Conservation (phyloP, 1,140 invertebrate genomes). For the Lepidurus apus region DNA sequence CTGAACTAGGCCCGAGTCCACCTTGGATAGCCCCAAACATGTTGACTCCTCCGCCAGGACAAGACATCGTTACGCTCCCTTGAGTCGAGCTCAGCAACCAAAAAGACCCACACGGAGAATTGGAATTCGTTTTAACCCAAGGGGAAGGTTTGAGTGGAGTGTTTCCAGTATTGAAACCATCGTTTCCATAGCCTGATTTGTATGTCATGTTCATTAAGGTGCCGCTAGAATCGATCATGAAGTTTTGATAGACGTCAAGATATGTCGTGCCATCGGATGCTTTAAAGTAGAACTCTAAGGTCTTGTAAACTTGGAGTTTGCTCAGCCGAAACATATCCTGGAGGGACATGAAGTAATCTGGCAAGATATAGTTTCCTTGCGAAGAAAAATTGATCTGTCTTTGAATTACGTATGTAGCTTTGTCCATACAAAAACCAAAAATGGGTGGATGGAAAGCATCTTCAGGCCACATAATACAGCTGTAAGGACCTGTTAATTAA, state of each 20-base stretch:
- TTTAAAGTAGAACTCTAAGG: background rate
- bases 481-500: background rate
- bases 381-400: background rate
- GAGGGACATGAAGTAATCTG: background rate
- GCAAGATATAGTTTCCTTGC: background rate
- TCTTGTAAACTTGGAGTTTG: background rate
- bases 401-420: background rate
- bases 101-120: background rate
- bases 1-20: background rate
- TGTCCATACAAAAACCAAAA: background rate
- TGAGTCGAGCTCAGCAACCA: background rate
- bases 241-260: background rate
- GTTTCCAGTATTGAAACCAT: background rate
- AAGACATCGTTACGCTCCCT: background rate
- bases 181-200: background rate
- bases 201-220: background rate
- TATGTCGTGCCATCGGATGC: background rate
- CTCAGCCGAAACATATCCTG: background rate
- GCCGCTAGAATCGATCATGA: background rate
- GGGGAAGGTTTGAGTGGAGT: background rate
- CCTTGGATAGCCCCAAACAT: too few relatives aligned
- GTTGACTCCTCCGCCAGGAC: background rate
- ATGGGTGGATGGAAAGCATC: background rate
- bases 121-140: background rate
- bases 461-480: background rate